Evolutionary conservation across 92 coral and sea anemone genomes (phyloP).

Genomic region (Actinernus sp.): DNA sequence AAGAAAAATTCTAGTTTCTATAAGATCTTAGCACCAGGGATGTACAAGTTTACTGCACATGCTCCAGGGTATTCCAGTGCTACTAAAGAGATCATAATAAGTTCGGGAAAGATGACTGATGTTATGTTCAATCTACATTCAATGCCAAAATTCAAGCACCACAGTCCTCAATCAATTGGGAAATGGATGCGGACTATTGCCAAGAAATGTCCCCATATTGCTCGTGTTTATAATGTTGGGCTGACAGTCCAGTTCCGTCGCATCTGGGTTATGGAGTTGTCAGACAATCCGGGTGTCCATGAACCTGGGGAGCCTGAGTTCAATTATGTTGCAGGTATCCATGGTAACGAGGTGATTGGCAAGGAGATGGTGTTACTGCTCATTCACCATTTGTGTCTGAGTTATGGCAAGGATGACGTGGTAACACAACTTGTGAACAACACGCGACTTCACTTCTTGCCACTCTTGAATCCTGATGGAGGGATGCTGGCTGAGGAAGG

Average conservation of each 20-base stretch:
- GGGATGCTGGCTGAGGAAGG: constrained; percentile 80
- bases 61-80: constrained; percentile 82
- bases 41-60: constrained; percentile 83
- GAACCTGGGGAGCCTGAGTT: constrained; percentile 98
- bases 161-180: constrained; percentile 66
- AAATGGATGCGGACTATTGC: constrained; percentile 57
- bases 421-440: constrained; percentile 80
- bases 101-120: constrained; percentile 40
- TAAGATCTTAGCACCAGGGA: constrained; percentile 81
- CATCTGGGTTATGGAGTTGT: constrained; percentile 90
- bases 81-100: constrained; percentile 71
- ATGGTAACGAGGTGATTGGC: constrained; percentile 97
- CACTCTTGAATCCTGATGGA: constrained; percentile 92
- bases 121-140: constrained; percentile 80
- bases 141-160: constrained; percentile 73
- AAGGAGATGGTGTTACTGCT: constrained; percentile 87
- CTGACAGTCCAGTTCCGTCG: constrained; percentile 79
- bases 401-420: constrained; percentile 95
- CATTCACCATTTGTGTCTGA: constrained; percentile 89
- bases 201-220: constrained; percentile 66
- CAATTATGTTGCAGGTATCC: constrained; percentile 93
- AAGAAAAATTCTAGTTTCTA: constrained; percentile 69
- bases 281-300: constrained; percentile 94
- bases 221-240: constrained; percentile 86
- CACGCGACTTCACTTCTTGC: constrained; percentile 90